Conservation (phyloP, 2,113 vertebrate species). For the Callorhinus ursinus region DNA sequence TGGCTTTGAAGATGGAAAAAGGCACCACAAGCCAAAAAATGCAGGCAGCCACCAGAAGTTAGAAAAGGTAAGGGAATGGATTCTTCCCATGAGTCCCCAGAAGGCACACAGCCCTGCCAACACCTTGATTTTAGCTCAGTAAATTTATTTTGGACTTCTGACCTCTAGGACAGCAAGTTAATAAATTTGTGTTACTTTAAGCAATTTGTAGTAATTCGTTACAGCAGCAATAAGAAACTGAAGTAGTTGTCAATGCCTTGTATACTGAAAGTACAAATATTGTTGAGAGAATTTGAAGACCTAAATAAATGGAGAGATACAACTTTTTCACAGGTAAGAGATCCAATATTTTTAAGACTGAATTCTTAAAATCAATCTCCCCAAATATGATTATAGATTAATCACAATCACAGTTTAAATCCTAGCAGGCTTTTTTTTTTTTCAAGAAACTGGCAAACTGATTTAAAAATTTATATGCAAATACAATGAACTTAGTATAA, state of each 20-base stretch:
- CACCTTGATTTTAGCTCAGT: background rate
- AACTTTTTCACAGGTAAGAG: background rate
- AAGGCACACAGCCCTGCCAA: background rate
- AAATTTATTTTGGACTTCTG: too few species aligned
- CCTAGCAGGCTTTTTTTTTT: background rate
- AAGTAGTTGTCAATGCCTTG: background rate
- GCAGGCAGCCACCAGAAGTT: background rate
- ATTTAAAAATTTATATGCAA: background rate
- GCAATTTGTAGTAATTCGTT: too few species aligned
- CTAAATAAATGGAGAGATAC: background rate
- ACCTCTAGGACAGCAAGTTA: too few species aligned
- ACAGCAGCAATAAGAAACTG: too few species aligned
- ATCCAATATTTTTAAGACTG: background rate
- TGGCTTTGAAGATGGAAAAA: background rate
- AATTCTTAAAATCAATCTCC: background rate
- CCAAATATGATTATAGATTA: background rate
- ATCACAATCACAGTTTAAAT: background rate
- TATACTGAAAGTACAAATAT: background rate
- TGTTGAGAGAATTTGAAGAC: background rate
- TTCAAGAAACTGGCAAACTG: background rate
- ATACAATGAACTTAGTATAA: background rate
- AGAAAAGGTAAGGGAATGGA: background rate
- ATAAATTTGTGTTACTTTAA: too few species aligned
- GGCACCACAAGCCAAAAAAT: background rate
- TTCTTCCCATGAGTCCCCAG: background rate